These are phyloP conservation scores for Neogale vison DNA, from an alignment of 2,113 vertebrate genomes.

Conservation along the genomic window DNA sequence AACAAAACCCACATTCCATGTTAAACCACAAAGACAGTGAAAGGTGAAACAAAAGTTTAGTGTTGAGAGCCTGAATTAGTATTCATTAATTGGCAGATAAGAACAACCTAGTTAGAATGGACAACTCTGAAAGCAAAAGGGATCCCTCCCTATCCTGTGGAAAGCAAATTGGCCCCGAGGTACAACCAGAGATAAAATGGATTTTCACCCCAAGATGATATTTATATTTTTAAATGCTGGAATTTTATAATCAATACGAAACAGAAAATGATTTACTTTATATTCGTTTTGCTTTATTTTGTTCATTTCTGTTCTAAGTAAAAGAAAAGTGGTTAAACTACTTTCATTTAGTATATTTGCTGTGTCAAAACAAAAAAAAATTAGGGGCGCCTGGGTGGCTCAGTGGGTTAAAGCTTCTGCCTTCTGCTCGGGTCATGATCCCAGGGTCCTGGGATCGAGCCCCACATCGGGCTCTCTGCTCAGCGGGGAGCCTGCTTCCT, in stretches of 20 bases:
- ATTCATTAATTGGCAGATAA: not conserved
- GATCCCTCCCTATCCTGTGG: not conserved
- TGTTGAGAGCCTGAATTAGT: not conserved
- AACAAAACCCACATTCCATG: not conserved
- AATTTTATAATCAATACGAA: not conserved
- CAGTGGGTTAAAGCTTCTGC: too few relatives aligned
- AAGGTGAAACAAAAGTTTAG: not conserved
- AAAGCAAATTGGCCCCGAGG: not conserved
- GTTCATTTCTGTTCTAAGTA: not conserved
- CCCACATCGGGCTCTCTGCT: too few relatives aligned
- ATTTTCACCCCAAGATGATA: not conserved
- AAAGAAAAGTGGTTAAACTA: not conserved
- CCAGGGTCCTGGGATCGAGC: too few relatives aligned
- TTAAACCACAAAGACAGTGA: not conserved
- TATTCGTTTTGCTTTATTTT: not conserved
- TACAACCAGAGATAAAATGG: not conserved
- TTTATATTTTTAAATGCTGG: not conserved
- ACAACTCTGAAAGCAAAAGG: not conserved
- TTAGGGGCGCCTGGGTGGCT: too few relatives aligned
- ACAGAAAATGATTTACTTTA: not conserved
- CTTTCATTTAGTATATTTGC: not conserved
- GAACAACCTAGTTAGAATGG: not conserved
- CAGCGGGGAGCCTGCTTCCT: too few relatives aligned
- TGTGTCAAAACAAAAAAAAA: not conserved
- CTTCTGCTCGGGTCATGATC: too few relatives aligned